These are phyloP conservation scores for Leptosomus discolor DNA, from an alignment of 2,113 vertebrate genomes.

Conservation along the genomic window DNA sequence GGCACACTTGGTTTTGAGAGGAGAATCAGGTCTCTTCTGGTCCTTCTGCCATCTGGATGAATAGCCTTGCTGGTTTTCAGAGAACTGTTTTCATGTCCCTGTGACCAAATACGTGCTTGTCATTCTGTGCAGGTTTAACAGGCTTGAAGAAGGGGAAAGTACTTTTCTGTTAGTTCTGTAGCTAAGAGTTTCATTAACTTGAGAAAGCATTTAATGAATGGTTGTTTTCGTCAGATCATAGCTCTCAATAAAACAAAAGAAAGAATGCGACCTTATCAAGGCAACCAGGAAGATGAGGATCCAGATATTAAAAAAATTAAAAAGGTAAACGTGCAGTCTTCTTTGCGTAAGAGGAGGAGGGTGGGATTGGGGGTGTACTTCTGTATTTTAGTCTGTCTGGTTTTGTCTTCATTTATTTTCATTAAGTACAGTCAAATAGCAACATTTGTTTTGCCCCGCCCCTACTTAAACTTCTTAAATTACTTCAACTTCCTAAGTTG, in stretches of 20 bases:
- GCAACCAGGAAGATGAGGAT: conserved; percentile 90
- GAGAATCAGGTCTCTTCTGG: neutral
- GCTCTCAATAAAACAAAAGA: conserved; percentile 99
- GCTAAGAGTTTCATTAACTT: neutral
- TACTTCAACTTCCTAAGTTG: neutral
- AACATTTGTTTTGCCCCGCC: neutral
- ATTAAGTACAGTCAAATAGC: neutral
- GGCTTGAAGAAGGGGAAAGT: neutral
- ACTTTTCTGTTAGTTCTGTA: neutral
- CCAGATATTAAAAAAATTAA: conserved; percentile 99
- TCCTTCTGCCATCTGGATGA: neutral
- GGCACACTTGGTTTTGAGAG: neutral
- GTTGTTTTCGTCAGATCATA: conserved; percentile 81
- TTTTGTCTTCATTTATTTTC: neutral
- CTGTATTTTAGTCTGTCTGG: neutral
- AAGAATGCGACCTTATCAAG: conserved; percentile 93
- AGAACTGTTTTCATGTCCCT: neutral
- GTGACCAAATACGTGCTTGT: neutral
- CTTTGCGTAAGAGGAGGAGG: neutral
- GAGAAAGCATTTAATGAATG: neutral
- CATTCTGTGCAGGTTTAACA: neutral
- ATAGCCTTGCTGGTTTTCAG: neutral
- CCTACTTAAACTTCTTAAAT: neutral
- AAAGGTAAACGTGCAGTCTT: conserved; percentile 79
- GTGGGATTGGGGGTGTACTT: neutral